phyloP scores from a whole-genome alignment of 1,140 invertebrate genomes.

The Harpegnathos saltator region DNA sequence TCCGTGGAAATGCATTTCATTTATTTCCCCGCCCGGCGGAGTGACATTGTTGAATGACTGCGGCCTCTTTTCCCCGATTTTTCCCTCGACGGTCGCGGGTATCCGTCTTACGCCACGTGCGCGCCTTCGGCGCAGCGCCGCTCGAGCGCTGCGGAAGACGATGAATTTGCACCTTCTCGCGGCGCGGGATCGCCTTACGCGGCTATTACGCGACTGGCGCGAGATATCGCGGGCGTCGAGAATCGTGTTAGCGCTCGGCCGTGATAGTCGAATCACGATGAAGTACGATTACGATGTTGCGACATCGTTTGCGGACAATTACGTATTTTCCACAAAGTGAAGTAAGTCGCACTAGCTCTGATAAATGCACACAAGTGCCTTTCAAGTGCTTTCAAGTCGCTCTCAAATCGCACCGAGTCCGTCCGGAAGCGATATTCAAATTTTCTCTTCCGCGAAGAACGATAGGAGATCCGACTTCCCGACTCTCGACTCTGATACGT shows the following conservation, averaged over 20 bases:
- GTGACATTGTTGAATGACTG: conserved; percentile 85
- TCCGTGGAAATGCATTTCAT: conserved; percentile 85
- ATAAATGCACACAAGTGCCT: too few species aligned
- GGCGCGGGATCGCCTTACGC: conserved; percentile 17
- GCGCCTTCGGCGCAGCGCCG: neutral
- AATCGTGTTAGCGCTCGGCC: neutral
- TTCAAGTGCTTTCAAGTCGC: too few species aligned
- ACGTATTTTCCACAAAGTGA: too few species aligned
- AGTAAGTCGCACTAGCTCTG: too few species aligned
- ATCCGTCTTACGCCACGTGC: conserved; percentile 45
- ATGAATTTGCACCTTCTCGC: conserved; percentile 37
- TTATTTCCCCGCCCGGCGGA: conserved; percentile 77
- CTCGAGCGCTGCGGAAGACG: conserved; percentile 1
- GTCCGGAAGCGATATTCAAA: too few species aligned
- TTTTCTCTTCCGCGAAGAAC: too few species aligned
- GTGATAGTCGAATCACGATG: neutral
- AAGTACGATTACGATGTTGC: too few species aligned
- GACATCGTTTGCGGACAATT: too few species aligned
- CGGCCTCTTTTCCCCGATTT: conserved; percentile 74
- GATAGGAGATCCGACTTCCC: too few species aligned
- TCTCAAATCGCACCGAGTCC: too few species aligned
- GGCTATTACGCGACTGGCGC: too few species aligned
- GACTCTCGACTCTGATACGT: too few species aligned
- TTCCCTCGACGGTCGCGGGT: conserved; percentile 51
- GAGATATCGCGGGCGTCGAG: neutral